phyloP scores from a whole-genome alignment of 1,140 invertebrate species.

The Drosophila malerkotliana region DNA sequence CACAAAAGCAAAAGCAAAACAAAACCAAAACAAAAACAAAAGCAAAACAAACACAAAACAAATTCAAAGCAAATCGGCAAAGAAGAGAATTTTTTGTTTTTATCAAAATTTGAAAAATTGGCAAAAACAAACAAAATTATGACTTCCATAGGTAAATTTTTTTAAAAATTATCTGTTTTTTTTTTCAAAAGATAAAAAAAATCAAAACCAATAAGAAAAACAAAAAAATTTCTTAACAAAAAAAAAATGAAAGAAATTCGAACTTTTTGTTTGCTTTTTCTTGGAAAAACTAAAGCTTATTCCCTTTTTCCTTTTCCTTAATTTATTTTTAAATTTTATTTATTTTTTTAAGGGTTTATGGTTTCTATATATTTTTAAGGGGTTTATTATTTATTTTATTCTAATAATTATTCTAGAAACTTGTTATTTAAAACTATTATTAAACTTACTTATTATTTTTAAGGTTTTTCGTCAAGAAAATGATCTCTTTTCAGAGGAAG shows the following conservation, averaged over 20 bases:
- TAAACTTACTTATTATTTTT: too few species aligned
- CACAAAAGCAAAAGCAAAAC: constrained; percentile 10
- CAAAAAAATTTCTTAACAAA: background rate
- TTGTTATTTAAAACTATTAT: too few species aligned
- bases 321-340: background rate
- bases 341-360: background rate
- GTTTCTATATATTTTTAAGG: background rate
- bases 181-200: too few species aligned
- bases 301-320: background rate
- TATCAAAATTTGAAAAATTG: constrained; percentile 51
- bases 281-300: background rate
- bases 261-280: background rate
- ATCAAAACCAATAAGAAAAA: constrained; percentile 2
- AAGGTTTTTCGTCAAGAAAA: background rate
- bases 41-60: constrained; percentile 2
- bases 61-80: constrained; percentile 31
- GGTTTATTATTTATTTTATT: too few species aligned
- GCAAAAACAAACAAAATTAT: constrained; percentile 74
- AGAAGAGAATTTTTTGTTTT: constrained; percentile 43
- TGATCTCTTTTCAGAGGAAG: too few species aligned
- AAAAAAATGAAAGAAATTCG: background rate
- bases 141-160: constrained; percentile 83
- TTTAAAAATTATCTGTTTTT: constrained; percentile 10
- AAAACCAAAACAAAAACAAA: constrained; percentile 48
- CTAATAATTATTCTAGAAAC: too few species aligned